phyloP scores from a whole-genome alignment of 1,140 invertebrate genomes.

The Hycleus phaleratus region DNA sequence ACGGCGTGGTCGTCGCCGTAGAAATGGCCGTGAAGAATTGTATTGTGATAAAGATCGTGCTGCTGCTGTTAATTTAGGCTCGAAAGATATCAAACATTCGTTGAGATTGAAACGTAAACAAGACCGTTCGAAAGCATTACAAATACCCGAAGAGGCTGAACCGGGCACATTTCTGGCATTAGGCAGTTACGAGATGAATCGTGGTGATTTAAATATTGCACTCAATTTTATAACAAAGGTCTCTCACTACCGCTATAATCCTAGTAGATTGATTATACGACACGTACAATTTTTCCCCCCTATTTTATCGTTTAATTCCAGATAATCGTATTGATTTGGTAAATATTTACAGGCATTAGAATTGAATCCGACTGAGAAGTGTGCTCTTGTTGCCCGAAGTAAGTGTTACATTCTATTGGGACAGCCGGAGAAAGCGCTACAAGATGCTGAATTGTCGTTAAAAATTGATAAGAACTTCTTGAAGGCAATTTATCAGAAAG shows the following conservation, averaged over 20 bases:
- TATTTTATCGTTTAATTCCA: background rate
- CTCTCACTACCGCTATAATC: background rate
- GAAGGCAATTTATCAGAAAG: slow-evolving; percentile 84
- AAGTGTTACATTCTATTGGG: slow-evolving; percentile 85
- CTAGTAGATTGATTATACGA: background rate
- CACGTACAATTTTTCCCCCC: background rate
- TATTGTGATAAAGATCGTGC: slow-evolving; percentile 87
- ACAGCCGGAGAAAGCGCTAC: slow-evolving; percentile 70
- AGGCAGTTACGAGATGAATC: slow-evolving; percentile 64
- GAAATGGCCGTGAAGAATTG: slow-evolving; percentile 51
- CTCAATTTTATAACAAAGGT: slow-evolving; percentile 76
- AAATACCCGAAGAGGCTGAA: slow-evolving; percentile 72
- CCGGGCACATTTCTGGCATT: slow-evolving; percentile 64
- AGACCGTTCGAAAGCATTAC: slow-evolving; percentile 62
- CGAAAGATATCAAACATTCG: slow-evolving; percentile 74
- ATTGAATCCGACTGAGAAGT: slow-evolving; percentile 74
- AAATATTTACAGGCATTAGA: slow-evolving; percentile 69
- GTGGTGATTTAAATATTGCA: slow-evolving; percentile 60
- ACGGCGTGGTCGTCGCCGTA: slow-evolving; percentile 8
- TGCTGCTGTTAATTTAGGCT: slow-evolving; percentile 76
- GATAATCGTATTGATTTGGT: slow-evolving; percentile 9
- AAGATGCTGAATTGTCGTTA: slow-evolving; percentile 77
- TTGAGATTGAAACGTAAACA: slow-evolving; percentile 70
- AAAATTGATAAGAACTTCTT: slow-evolving; percentile 68
- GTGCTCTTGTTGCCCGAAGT: slow-evolving; percentile 78